Base-by-base conservation (phyloP, 2,797 vertebrate species). In the Pipistrellus pipistrellus region DNA sequence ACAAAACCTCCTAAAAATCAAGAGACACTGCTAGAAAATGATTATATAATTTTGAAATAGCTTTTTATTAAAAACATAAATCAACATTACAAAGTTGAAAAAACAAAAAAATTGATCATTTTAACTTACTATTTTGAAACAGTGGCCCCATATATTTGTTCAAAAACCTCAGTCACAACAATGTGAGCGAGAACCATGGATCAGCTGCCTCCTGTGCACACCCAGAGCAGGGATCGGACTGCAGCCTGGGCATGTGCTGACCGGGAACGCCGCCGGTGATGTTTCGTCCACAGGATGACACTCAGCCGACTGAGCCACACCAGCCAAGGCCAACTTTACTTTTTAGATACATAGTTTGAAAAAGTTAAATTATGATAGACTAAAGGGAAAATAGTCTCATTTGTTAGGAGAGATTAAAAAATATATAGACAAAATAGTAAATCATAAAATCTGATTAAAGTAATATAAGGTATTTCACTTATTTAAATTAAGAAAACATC, bases 401-500 rank as follows among this genome's bases (percentile, higher is more conserved):
- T 87, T 93, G 13, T 85, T 82, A 64, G 27, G 41, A 84, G 21
- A 90, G 30, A 85, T 8, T n/a, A 82, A 94, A 59, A 59, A 94
- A 94, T 38, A 10, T 55, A 80, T 8, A 77, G 15, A 87, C 30
- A 90, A 94, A 94, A 44, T 73, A 55, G 10, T 72, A 95, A 77
- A 83, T 77, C 68, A 82, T 48, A 11, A 92, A 85, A 71, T 96
- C 82, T 83, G 7, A 85, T 27, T 73, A 59, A 96, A 95, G 44
- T 81, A 84, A 87, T 46, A 55, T 46, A 90, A 93, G 38, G 23
- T 85, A 68, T 75, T 94, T 95, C 12, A 85, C 21, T 55, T 84
- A 17, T 88, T 93, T 89, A 86, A 96, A 84, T 81, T 92, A 93
- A 81, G 87, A 46, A 92, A 89, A 94, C 25, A 96, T 55, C 44